Base-by-base conservation (phyloP, 2,113 vertebrate genomes). In the Platysteira castanea region DNA sequence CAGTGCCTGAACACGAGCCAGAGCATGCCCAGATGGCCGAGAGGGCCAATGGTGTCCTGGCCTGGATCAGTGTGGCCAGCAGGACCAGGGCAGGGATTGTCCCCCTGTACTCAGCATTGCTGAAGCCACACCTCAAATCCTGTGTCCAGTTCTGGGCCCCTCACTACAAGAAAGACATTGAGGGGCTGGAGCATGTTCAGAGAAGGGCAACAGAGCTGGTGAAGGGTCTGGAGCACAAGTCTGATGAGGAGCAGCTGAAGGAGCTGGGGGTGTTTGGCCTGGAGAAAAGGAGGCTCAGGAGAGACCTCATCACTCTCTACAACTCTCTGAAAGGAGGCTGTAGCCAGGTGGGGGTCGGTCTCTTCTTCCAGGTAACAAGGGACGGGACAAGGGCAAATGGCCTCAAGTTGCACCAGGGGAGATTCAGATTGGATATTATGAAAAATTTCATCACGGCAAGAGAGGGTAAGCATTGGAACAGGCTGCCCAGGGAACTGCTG, bases 291-390 rank as follows among this genome's bases (percentile, higher is more conserved):
- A 73, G 22, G 27, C 10, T 1, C 0, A 7, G 35, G 22, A 7
- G 6, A 22, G 27, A 52, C 22, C 27, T 52, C 28, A 19, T 42
- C 10, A 2, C 10, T 37, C 44, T 46, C 13, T 37, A 28, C 33
- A 57, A 0, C 33, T 33, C 23, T 22, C 27, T 44, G 77, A 30
- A 14, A 50, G 31, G 42, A 80, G 22, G 8, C 13, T 74, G 37
- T 1, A 37, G 37, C 3, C 23, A 17, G 18, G 37, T 20, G 13
- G 18, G 8, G 6, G 3, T 59, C 0, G 0, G 44, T 7, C 4
- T 67, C 27, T 59, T 59, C 37, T 59, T 8, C 7, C 28, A 46
- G 5, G 13, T 37, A 14, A 3, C 52, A 74, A 28, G 27, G 0
- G 7, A 33, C 28, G 33, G 37, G 23, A 24, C 27, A 39, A 67